Evolutionary conservation across 2,113 vertebrate genomes (phyloP).

Genomic region (Pachyramphus minor): DNA sequence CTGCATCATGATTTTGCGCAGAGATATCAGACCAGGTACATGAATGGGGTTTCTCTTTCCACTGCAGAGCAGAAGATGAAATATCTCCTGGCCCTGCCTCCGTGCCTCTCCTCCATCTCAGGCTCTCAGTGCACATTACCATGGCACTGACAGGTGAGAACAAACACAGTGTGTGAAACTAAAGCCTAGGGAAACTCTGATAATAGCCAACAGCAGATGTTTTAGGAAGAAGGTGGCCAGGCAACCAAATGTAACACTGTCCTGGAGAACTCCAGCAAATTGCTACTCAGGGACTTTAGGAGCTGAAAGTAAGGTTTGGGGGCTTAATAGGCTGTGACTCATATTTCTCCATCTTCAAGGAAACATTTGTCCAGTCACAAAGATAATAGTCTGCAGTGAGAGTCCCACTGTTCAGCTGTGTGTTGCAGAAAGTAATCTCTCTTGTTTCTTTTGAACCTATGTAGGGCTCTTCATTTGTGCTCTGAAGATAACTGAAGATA

Average conservation of each 20-base stretch:
- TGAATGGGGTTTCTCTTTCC: background rate
- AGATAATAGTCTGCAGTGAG: background rate
- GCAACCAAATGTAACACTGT: background rate
- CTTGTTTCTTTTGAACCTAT: background rate
- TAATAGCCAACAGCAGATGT: background rate
- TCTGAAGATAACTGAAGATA: background rate
- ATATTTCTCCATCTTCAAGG: background rate
- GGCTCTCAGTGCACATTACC: background rate
- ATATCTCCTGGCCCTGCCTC: background rate
- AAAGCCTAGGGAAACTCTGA: background rate
- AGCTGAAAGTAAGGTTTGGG: background rate
- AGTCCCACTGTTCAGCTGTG: background rate
- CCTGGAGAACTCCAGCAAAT: background rate
- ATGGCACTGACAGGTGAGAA: background rate
- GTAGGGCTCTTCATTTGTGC: background rate
- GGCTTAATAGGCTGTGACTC: background rate
- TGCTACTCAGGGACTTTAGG: background rate
- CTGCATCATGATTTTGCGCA: background rate
- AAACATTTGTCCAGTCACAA: background rate
- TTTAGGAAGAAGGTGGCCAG: background rate
- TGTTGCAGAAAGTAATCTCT: background rate
- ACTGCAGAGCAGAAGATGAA: background rate
- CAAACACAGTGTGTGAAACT: background rate
- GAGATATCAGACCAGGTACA: background rate
- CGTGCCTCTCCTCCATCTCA: accelerated